Base-by-base conservation (phyloP, 2,888 invertebrate species). In the Venusia cambrica region DNA sequence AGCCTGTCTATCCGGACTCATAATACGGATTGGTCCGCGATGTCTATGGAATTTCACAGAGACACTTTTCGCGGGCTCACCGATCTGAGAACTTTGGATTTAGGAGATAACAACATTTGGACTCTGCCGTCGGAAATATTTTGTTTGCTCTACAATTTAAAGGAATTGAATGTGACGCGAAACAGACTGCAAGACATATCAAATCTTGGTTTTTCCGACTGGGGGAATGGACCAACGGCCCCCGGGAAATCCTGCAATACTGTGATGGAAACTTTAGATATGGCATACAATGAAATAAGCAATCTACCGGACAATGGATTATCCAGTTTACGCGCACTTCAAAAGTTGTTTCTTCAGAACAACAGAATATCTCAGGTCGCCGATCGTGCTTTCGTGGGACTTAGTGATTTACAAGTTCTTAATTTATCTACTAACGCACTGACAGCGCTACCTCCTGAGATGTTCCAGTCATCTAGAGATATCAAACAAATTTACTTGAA, bases 401-500 rank as follows among this genome's bases (percentile, higher is more conserved):
- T 95, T 44, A 88, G 83, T 51, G 89, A 91, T 41, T 75, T 96
- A 47, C 90, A 91, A 64, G 87, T 91, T 28, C 81, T 96, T 16
- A 95, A 96, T 78, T 76, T 96, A 58, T 93, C 94, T 13, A 92
- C 92, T 55, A 96, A 96, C 73, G 90, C 91, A 46, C 78, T 96
- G 52, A 91, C 91, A 16, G 92, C 92, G 4, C 79, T 96, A 50
- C 95, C 95, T 3, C 92, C 94, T 15, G 93, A 93, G 65, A 79
- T 95, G 65, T 94, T 96, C 65, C 90, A 92, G 59, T 90, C 91
- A 18, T 92, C 92, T n/a, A 87, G 90, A 45, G 91, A 92, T 51
- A 84, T 95, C 21, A 89, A 90, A 40, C 92, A 93, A 69, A 87
- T 95, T 51, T 90, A 93, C 59, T 84, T 94, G 30, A 91, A 92